Evolutionary conservation across 2,888 invertebrate species (phyloP).

Genomic region (Zhuqinia jingwanae): DNA sequence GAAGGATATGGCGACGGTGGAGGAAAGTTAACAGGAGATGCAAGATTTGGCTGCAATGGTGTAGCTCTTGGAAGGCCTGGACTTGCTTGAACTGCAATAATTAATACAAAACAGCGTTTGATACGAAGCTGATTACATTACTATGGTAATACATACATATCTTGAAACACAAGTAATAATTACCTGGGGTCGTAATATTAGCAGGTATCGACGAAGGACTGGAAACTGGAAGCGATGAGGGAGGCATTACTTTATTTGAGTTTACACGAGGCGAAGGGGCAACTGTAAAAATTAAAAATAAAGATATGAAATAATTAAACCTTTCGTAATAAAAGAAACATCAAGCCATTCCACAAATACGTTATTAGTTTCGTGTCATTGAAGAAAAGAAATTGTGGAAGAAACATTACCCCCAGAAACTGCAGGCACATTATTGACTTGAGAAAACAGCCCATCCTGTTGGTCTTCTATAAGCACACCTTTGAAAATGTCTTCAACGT

Average conservation of each 20-base stretch:
- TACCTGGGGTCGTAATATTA: constrained; percentile 58
- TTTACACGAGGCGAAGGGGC: constrained; percentile 39
- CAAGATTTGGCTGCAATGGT: constrained; percentile 80
- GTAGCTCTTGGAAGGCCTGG: constrained; percentile 75
- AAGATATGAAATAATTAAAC: neutral
- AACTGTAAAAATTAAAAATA: constrained; percentile 30
- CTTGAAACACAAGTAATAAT: no score
- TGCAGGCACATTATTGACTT: constrained; percentile 83
- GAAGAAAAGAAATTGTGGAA: no score
- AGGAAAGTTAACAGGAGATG: constrained; percentile 87
- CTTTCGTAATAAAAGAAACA: no score
- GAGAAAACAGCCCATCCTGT: constrained; percentile 85
- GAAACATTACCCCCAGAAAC: constrained; percentile 56
- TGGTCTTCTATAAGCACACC: constrained; percentile 91
- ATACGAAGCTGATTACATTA: neutral
- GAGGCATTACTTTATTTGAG: constrained; percentile 57
- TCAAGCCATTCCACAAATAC: no score
- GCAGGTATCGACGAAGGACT: constrained; percentile 62
- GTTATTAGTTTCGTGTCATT: no score
- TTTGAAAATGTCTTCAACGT: constrained; percentile 95
- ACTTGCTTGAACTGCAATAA: constrained; percentile 76
- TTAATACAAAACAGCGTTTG: neutral
- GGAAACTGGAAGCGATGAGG: constrained; percentile 60
- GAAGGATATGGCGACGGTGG: constrained; percentile 90
- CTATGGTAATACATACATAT: neutral